Evolutionary conservation across 1,140 invertebrate genomes (phyloP).

Genomic region (Drosophila setifemur): DNA sequence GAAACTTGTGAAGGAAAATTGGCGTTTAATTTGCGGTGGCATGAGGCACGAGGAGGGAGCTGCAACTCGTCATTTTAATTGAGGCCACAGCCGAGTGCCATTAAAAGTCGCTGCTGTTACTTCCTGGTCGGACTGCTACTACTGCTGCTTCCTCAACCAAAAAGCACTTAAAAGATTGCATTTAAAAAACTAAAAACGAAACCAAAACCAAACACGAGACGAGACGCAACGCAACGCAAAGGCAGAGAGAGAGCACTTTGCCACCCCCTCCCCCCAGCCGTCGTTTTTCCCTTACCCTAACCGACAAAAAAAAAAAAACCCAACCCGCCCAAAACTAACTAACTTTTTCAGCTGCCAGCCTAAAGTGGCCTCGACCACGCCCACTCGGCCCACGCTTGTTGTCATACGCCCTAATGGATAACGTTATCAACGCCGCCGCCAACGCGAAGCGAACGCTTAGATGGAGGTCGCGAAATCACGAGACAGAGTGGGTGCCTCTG

Average conservation of each 20-base stretch:
- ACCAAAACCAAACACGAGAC: conserved; percentile 62
- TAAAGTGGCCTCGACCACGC: conserved; percentile 41
- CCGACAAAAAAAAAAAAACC: no score
- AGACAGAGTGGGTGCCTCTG: not conserved
- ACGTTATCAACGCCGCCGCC: conserved; percentile 68
- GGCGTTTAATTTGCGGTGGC: conserved; percentile 28
- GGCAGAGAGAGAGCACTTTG: conserved; percentile 43
- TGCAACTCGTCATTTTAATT: conserved; percentile 47
- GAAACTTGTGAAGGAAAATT: conserved; percentile 43
- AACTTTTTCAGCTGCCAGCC: conserved; percentile 46
- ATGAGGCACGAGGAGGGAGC: not conserved
- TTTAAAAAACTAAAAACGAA: conserved; percentile 59
- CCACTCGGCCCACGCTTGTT: conserved; percentile 32
- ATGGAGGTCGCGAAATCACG: conserved; percentile 4
- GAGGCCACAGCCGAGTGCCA: conserved; percentile 58
- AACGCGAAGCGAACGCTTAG: conserved; percentile 49
- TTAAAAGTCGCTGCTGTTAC: conserved; percentile 57
- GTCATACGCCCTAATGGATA: conserved; percentile 62
- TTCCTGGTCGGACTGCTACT: conserved; percentile 4
- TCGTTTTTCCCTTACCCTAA: no score
- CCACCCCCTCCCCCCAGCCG: not conserved
- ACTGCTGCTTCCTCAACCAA: conserved; percentile 53
- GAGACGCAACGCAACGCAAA: conserved; percentile 30
- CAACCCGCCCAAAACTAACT: conserved; percentile 44
- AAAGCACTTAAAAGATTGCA: conserved; percentile 74